phyloP scores from a whole-genome alignment of 2,888 invertebrate species.

The Podotricha telesiphe region DNA sequence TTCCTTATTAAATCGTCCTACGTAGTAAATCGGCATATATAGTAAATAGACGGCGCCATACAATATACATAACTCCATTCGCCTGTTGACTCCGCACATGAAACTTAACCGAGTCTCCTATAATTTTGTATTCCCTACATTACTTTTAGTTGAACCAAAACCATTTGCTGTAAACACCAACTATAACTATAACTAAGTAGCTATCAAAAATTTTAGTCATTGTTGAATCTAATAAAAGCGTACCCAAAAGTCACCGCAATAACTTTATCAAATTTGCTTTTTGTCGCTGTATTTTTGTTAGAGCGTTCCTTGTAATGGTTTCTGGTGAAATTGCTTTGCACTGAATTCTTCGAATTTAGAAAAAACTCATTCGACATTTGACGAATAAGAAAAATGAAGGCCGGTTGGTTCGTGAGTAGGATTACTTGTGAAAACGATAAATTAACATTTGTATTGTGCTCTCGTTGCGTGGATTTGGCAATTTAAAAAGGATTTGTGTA shows the following conservation, averaged over 20 bases:
- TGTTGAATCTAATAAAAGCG: conserved; percentile 15
- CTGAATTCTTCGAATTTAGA: conserved; percentile 29
- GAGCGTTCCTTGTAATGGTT: conserved; percentile 25
- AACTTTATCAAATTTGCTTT: conserved; percentile 24
- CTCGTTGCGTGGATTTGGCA: conserved; percentile 21
- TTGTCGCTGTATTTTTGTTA: conserved; percentile 29
- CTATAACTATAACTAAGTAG: conserved; percentile 24
- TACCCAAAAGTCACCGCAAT: conserved; percentile 18
- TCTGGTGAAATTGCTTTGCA: conserved; percentile 34
- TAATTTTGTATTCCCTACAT: background rate
- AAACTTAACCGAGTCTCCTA: too few relatives aligned
- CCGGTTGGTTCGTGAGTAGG: conserved; percentile 21
- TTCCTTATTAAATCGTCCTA: too few relatives aligned
- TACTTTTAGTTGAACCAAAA: background rate
- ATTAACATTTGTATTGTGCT: conserved; percentile 19
- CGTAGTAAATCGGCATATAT: too few relatives aligned
- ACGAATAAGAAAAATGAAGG: conserved; percentile 30
- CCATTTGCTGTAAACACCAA: background rate
- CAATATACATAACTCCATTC: too few relatives aligned
- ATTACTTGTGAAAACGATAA: conserved; percentile 20
- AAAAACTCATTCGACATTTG: conserved; percentile 36
- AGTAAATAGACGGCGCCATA: too few relatives aligned
- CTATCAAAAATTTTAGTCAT: conserved; percentile 20
- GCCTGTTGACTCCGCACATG: too few relatives aligned
- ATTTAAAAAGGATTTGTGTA: conserved; percentile 24